Evolutionary conservation across 2,113 vertebrate species (phyloP), one percentile per base, ranked within the genome.

Genomic region (Empidonax traillii): DNA sequence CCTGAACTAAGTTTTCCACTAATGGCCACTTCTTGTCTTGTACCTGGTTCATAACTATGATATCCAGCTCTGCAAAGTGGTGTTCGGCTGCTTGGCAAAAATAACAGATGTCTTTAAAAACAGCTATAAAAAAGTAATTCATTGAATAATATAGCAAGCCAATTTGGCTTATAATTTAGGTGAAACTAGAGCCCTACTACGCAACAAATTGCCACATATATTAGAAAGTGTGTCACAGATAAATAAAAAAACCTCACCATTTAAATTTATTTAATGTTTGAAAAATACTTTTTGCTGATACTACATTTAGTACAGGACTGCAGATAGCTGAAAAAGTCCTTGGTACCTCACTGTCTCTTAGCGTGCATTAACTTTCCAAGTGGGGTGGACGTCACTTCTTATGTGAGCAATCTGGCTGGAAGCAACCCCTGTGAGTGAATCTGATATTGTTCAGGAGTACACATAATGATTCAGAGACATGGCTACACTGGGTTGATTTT

Each of bases 181-280:
- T 52, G 33, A 16, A 94, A 28, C n/a, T 43, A 44, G 33, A 72
- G 11, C 20, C 8, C 15, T 68, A n/a, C 23, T 33, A 13, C 12
- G 35, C 10, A 43, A 27, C 20, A n/a, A 81, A 82, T 8, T 82
- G 33, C 46, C 30, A 82, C 16, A 28, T 12, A 15, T 4, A 11
- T 66, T 23, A 68, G 35, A 43, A 11, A 52, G 28, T 3, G 23
- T 21, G 39, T 14, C 52, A 56, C 12, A 44, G 43, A 59, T 1
- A 0, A 66, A 46, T 28, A 52, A 35, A 17, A 17, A 3, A 0
- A 3, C 8, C 33, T 2, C 18, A 24, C 1, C 25, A 30, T 3
- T 33, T 46, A 47, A 43, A 35, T 39, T 43, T 21, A 33, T 81
- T 74, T 75, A 33, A 67, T 24, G 15, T 23, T 2, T 7, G 8